Evolutionary conservation across 2,797 vertebrate genomes (phyloP), one percentile per base, ranked within the genome.

Genomic region (Cossypha heuglini): DNA sequence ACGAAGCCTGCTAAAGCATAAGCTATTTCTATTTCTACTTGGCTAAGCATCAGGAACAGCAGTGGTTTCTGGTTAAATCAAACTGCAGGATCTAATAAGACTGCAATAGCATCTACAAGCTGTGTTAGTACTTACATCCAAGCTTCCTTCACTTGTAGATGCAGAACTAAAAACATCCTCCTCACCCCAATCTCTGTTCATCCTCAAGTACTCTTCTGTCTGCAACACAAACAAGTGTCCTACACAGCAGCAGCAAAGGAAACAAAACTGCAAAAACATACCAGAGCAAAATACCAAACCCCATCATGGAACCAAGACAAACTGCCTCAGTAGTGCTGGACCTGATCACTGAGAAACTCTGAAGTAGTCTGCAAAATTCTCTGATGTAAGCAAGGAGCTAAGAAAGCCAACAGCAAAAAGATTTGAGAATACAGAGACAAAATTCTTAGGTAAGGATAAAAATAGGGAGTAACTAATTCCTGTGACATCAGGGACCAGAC

Each of bases 91-190:
- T 59, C 89, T 94, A 95, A 45, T 13, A 81, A 29, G 59, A 72
- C 76, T 8, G 75, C 76, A 96, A 28, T 8, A 90, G 84, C 87
- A 12, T 57, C 89, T 82, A 85, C 55, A 25, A 75, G 88, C 79
- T n/a, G 21, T 55, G 52, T 94, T 92, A 97, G 89, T 96, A 98
- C 97, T 98, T 97, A 98, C 98, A 73, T 98, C 97, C 87, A 96
- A 84, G 74, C 92, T 96, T 89, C 89, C 95, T 90, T 96, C 97
- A 79, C 93, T 95, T 29, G 91, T 92, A 82, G 92, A 86, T 82
- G 94, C 49, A 48, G 95, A 91, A 94, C 89, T 93, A 55, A 94
- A 97, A 88, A 85, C n/a, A 57, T 98, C 97, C 90, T 98, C 97
- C 63, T 97, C 93, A 49, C 94, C 94, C 90, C 86, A 97, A 93